phyloP scores from a whole-genome alignment of 2,888 invertebrate genomes.

The Lithophane leautieri region DNA sequence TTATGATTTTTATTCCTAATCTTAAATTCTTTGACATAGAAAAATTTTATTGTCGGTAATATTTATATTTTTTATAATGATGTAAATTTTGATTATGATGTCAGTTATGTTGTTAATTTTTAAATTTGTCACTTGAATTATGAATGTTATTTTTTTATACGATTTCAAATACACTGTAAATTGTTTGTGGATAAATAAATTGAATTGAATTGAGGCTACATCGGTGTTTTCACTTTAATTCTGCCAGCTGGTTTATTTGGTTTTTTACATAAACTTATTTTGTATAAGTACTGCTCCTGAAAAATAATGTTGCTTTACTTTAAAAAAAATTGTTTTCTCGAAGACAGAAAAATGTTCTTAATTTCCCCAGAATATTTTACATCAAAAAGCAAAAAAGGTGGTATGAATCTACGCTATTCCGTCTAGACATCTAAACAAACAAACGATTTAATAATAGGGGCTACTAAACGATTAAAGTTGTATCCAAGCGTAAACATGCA shows the following conservation, averaged over 20 bases:
- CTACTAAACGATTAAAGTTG: conserved; percentile 1
- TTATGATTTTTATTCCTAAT: too few species aligned
- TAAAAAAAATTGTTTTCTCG: not conserved
- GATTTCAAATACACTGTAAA: too few species aligned
- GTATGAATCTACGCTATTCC: not conserved
- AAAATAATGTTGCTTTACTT: not conserved
- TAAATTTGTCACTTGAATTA: too few species aligned
- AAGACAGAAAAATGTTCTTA: not conserved
- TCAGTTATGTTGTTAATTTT: too few species aligned
- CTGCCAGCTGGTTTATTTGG: not conserved
- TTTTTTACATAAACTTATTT: not conserved
- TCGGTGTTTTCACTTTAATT: not conserved
- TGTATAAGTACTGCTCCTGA: not conserved
- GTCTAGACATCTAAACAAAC: conserved; percentile 31
- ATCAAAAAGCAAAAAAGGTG: not conserved
- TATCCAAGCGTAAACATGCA: not conserved
- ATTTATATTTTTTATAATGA: too few species aligned
- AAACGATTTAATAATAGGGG: not conserved
- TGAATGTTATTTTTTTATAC: too few species aligned
- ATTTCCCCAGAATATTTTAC: not conserved
- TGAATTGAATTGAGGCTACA: too few species aligned
- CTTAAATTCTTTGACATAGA: too few species aligned
- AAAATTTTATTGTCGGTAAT: too few species aligned
- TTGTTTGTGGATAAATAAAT: too few species aligned
- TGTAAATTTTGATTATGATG: too few species aligned